phyloP scores from a whole-genome alignment of 2,113 vertebrate genomes.

The Peromyscus polionotus region DNA sequence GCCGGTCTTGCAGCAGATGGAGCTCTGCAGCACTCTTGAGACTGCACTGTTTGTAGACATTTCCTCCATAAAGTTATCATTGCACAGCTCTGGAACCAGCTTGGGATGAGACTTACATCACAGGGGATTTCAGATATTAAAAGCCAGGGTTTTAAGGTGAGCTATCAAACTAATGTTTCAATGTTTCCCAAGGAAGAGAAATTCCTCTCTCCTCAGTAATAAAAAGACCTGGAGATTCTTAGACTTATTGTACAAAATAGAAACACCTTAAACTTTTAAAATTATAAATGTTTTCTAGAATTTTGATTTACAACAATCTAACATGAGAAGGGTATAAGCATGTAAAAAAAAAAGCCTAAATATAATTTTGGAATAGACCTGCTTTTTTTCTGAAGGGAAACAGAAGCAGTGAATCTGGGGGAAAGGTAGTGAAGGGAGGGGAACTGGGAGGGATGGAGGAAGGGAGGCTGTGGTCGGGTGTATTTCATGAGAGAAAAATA shows the following conservation, averaged over 20 bases:
- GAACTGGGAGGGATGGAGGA: not conserved
- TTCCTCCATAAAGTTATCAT: not conserved
- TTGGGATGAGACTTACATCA: not conserved
- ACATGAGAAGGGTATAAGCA: not conserved
- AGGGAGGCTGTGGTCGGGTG: not conserved
- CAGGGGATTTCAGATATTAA: constrained; percentile 17
- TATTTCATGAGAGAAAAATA: not conserved
- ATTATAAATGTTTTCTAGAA: not conserved
- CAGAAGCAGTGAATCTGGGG: not conserved
- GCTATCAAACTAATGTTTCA: not conserved
- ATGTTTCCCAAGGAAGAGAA: not conserved
- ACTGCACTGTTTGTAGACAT: not conserved
- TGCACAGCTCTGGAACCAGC: not conserved
- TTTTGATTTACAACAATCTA: not conserved
- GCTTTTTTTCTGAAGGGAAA: not conserved
- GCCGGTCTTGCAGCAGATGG: not conserved
- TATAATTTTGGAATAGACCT: not conserved
- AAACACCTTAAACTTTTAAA: not conserved
- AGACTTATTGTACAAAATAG: not conserved
- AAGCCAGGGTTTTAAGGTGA: not conserved
- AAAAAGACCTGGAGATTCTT: not conserved
- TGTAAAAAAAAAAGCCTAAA: not conserved
- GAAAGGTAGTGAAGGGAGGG: not conserved
- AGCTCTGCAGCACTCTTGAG: not conserved
- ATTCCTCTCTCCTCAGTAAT: not conserved